Evolutionary conservation across 2,888 invertebrate genomes (phyloP), one percentile per base, ranked within the genome.

Genomic region (Acanthococcus lagerstroemiae): DNA sequence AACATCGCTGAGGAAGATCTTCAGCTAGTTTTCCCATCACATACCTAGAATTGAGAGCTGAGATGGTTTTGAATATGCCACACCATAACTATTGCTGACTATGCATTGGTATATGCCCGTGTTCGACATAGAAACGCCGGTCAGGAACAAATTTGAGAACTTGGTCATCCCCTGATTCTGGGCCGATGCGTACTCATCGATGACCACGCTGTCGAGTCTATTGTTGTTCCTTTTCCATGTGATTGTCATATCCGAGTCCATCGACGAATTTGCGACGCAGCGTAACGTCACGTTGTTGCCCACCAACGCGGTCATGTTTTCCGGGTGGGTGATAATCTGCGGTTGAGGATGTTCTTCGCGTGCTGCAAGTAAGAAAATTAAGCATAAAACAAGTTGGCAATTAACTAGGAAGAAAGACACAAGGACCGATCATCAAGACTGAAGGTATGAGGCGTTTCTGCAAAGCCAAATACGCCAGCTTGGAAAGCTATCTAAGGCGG

Each of bases 21-120:
- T n/a, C n/a, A n/a, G n/a, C n/a, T n/a, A n/a, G n/a, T 37, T 37
- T n/a, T 37, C 37, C 12, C 12, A 3, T 27, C 22, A 21, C 80
- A 78, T 77, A 86, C 86, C 87, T 69, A 90, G 85, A 71, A 95
- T 93, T 61, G 87, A 87, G 66, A 95, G 85, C 74, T 85, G 85
- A 12, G 92, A 89, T 75, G 88, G 90, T 65, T 84, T 81, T 0
- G 95, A 95, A 76, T 93, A 95, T 3, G 89, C 88, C 6, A 89
- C 87, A 5, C 95, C 95, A 78, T 87, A 93, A 70, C 83, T 83
- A 75, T 95, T 95, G 17, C 87, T 85, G 9, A 92, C 90, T 69
- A 93, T 84, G 79, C 96, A 96, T 76, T 96, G 95, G 77, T 95
- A 96, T 75, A 83, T 84, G 1, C 95, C 95, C 68, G 88, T 87